Conservation (phyloP, 30 jellyfish, hydroid and myxozoan genomes). For the Hydractinia echinata region DNA sequence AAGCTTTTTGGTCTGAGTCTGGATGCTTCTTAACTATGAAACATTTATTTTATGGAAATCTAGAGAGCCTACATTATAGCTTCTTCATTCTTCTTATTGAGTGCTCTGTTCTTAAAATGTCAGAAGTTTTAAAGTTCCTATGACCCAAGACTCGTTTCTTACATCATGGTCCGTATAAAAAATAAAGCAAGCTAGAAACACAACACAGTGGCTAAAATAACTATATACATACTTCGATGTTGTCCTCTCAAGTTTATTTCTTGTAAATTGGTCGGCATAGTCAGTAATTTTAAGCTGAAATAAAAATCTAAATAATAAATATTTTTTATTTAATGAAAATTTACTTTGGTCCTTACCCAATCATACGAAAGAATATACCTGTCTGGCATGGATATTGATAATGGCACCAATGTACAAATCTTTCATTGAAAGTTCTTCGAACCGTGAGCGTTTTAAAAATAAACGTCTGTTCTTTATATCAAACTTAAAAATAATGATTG, state of each 20-base stretch:
- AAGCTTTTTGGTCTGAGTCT: too few species aligned
- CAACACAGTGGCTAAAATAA: too few species aligned
- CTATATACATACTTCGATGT: conserved; percentile 69
- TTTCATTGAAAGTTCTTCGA: conserved; percentile 64
- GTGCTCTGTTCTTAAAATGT: too few species aligned
- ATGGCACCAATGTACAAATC: conserved; percentile 93
- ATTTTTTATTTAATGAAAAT: background rate
- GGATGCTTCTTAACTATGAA: too few species aligned
- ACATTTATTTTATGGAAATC: too few species aligned
- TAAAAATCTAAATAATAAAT: conserved; percentile 1
- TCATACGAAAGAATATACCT: conserved; percentile 43
- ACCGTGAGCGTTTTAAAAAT: conserved; percentile 88
- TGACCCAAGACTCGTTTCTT: too few species aligned
- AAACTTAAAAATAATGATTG: conserved; percentile 40
- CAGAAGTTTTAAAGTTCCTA: too few species aligned
- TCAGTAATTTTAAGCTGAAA: conserved; percentile 75
- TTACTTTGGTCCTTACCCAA: background rate
- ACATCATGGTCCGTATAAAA: too few species aligned
- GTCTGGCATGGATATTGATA: conserved; percentile 94
- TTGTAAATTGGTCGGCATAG: conserved; percentile 90
- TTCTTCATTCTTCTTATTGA: too few species aligned
- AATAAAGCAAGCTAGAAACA: too few species aligned
- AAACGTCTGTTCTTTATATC: conserved; percentile 86
- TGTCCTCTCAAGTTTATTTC: conserved; percentile 47
- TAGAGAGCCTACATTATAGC: background rate